Base-by-base conservation (phyloP, 2,888 invertebrate species). In the Itoplectis maculator region DNA sequence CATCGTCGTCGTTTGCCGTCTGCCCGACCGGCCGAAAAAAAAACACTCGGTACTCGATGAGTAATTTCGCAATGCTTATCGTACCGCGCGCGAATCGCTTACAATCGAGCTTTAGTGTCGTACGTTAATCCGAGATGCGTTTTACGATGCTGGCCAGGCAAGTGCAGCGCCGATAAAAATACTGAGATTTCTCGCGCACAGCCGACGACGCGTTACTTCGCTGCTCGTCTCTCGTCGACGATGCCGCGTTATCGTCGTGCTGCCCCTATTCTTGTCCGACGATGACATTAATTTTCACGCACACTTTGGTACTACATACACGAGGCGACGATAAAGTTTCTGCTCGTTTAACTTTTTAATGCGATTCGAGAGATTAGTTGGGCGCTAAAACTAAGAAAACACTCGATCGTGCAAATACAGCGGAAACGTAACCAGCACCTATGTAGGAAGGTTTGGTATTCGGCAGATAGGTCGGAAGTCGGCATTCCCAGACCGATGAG, bases 91-190 rank as follows among this genome's bases (percentile, higher is more conserved):
- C 47, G 65, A 51, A 68, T 74, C 66, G 79, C 59, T 74, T 74
- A 68, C 61, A 51, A 74, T 79, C 66, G 73, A 79, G 74, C 49
- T 79, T 79, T 79, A 79, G 49, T 61, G 51, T 15, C 35, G 49
- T 42, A 35, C 73, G 56, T 74, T 79, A 40, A 74, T 68, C 40
- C 79, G 65, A 59, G 42, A 49, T 66, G 68, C 61, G 59, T 9
- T 18, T 15, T 56, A 66, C 54, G 74, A 65, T 37, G 59, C 37
- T 35, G 42, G 40, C 47, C 42, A 66, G 40, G 73, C 49, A 45
- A 51, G 40, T 70, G 40, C 42, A 70, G 42, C 29, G 15, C 42
- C 56, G 56, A 70, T 70, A 70, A 70, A 70, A 70, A 42, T 56
- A 70, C 42, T 42, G 18, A 42, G 18, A 23, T 23, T 29, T n/a